Evolutionary conservation across 2,113 vertebrate genomes (phyloP).

Genomic region (Megaptera novaeangliae): DNA sequence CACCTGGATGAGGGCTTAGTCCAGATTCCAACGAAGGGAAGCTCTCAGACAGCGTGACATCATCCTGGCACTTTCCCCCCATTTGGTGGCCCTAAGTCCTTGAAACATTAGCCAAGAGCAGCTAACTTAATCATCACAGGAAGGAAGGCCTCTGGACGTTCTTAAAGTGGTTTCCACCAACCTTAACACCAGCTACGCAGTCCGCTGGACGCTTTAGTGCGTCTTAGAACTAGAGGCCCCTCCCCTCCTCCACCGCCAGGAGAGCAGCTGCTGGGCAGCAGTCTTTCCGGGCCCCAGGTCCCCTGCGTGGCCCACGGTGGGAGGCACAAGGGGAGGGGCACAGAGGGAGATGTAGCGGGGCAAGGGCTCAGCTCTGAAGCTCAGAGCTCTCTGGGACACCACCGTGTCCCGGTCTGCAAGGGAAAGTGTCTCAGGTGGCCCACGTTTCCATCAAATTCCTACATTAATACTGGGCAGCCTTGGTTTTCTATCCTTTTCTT

Average conservation of each 20-base stretch:
- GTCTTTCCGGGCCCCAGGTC: not conserved
- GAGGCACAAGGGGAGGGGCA: fast-evolving
- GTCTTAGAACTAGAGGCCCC: fast-evolving
- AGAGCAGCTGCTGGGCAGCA: fast-evolving
- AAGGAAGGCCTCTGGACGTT: not conserved
- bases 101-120: not conserved
- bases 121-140: not conserved
- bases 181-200: too few species aligned
- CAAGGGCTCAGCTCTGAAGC: fast-evolving
- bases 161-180: too few species aligned
- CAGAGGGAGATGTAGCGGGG: fast-evolving
- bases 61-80: too few species aligned
- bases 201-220: fast-evolving
- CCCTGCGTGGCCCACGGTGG: fast-evolving
- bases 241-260: fast-evolving
- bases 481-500: not conserved
- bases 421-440: fast-evolving
- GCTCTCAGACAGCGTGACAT: too few species aligned
- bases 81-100: fast-evolving
- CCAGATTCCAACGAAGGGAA: not conserved
- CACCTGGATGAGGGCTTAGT: not conserved
- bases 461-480: fast-evolving
- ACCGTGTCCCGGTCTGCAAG: fast-evolving
- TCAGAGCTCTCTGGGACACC: fast-evolving
- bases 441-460: fast-evolving